Evolutionary conservation across 2,888 invertebrate species (phyloP), one percentile per base, ranked within the genome.

Genomic region (Neria commutata): DNA sequence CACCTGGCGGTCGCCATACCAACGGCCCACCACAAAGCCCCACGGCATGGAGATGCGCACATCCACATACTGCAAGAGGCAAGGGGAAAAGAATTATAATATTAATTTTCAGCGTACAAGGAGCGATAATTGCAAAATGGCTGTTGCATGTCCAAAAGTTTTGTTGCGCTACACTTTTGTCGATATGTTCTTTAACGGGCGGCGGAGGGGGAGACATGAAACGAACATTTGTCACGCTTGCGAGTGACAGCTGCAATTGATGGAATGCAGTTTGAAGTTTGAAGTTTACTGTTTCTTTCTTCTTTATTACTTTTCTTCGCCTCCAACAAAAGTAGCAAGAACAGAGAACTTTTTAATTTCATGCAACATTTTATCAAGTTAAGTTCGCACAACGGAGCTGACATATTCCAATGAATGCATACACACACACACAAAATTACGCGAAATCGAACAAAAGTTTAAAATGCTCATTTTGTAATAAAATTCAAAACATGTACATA

Each of bases 1-100:
- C 37, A 84, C 82, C 63, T 86, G 81, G 50, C 84, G 84, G 49
- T 83, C 84, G 33, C 91, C 90, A 88, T 90, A 91, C 82, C 89
- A 84, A 72, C 88, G 89, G 4, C 86, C 90, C 4, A 88, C 84
- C 29, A 91, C 73, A 70, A 88, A 85, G 1, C 91, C 91, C 87
- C 88, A 90, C 53, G 87, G 86, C 24, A 89, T 85, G 58, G 87
- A 86, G 54, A 91, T 88, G 71, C 84, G 81, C 40, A 91, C 81
- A 81, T 90, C 89, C 76, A 86, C 85, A 1, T 79, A 81, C 63
- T 85, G 67, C 14, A 69, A 65, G n/a, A 4, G 40, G 29, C 24
- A 29, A 37, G 53, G 17, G 19, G 11, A 42, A 24, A 55, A 29
- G n/a, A 54, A 16, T 25, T 23, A 29, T 17, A 48, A 37, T 6